Percentiles rank a stretch among this genome's conserved stretches.
Evolutionary conservation across 1,140 invertebrate species (phyloP).

Genomic region (Polypedilum vanderplanki): DNA sequence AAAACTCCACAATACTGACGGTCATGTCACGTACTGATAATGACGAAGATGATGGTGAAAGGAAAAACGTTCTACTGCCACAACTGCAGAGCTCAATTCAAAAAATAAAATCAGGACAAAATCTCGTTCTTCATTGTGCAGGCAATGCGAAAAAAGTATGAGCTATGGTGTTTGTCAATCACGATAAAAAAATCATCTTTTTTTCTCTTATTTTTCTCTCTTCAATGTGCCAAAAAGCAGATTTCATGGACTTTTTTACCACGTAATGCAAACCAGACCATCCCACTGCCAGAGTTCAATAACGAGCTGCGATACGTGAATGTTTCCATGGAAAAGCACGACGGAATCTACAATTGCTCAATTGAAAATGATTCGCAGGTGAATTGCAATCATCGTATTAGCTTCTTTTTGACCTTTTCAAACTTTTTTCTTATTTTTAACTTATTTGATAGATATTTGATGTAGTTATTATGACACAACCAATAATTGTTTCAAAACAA

Average conservation of each 20-base stretch:
- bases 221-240: constrained; percentile 30
- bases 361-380: constrained; percentile 32
- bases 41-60: background rate
- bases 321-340: constrained; percentile 34
- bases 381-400: background rate
- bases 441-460: constrained; percentile 36
- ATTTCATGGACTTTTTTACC: constrained; percentile 20
- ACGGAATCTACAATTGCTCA: constrained; percentile 39
- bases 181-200: background rate
- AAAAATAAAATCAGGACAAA: constrained; percentile 36
- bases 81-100: constrained; percentile 39
- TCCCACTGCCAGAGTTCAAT: background rate
- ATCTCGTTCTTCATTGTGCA: constrained; percentile 36
- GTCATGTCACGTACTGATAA: constrained; percentile 1
- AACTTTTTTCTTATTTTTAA: background rate
- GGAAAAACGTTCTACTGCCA: constrained; percentile 35
- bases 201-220: constrained; percentile 30
- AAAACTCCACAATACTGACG: background rate
- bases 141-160: constrained; percentile 36
- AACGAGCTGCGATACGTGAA: constrained; percentile 30
- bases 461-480: constrained; percentile 39
- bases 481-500: constrained; percentile 35
- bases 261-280: background rate
- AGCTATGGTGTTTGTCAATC: background rate
- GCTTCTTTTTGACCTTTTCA: too few relatives aligned